Conservation (phyloP, 1,140 invertebrate genomes). For the Drosophila kanapiae region DNA sequence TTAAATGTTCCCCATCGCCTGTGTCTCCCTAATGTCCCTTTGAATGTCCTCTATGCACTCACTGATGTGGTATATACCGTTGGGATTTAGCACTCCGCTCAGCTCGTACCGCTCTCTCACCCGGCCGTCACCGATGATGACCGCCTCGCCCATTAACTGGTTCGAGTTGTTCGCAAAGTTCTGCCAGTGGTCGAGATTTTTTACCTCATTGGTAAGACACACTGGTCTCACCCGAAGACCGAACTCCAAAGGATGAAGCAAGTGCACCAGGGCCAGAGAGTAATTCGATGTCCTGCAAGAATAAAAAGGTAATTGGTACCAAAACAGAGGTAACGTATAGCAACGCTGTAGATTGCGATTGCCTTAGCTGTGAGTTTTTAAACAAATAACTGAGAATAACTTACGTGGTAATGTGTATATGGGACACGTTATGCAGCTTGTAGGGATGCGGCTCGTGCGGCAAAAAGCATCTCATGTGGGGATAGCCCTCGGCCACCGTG, state of each 20-base stretch:
- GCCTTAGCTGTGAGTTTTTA: not conserved
- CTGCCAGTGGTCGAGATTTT: too few species aligned
- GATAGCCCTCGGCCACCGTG: not conserved
- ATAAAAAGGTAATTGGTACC: not conserved
- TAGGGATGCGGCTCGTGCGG: slow-evolving; percentile 13
- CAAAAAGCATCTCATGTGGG: not conserved
- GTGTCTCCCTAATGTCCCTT: not conserved
- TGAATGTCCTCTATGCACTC: not conserved
- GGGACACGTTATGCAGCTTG: slow-evolving; percentile 22
- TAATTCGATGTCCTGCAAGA: not conserved
- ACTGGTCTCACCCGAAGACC: slow-evolving; percentile 9
- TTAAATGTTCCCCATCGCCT: slow-evolving; percentile 56
- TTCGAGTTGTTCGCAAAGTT: not conserved
- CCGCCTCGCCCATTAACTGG: not conserved
- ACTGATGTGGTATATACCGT: not conserved
- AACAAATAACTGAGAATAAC: not conserved
- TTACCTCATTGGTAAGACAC: not conserved
- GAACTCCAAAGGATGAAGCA: slow-evolving; percentile 18
- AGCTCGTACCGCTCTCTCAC: not conserved
- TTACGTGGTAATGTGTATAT: slow-evolving; percentile 18
- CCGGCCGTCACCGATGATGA: not conserved
- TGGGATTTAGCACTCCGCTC: not conserved
- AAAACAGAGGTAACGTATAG: not conserved
- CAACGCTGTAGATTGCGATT: too few species aligned
- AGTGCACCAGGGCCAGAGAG: slow-evolving; percentile 2